Evolutionary conservation across 2,888 invertebrate genomes (phyloP), one percentile per base, ranked within the genome.

Genomic region (Psylliodes chrysocephalus): DNA sequence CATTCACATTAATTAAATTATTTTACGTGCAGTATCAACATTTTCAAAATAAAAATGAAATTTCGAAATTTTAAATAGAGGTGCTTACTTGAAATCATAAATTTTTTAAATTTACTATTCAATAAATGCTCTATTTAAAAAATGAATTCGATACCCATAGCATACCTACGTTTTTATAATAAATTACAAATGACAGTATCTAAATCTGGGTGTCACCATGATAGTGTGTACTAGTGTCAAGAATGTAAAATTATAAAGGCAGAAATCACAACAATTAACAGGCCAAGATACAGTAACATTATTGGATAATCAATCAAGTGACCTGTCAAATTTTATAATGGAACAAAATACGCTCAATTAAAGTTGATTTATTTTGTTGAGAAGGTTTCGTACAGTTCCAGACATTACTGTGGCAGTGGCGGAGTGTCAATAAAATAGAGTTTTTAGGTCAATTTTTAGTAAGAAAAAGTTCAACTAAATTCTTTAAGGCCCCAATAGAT

Each of bases 331-430:
- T 66, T 63, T 57, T 67, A 64, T 72, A 68, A 68, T 69, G 57
- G 64, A 66, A 70, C 68, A 67, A 71, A 68, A 65, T 69, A 60
- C 51, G 66, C 38, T 70, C 70, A 71, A 72, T 73, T 72, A 73
- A 71, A 73, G 69, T 73, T 72, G 72, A 74, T 74, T 70, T 70
- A 73, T 72, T 71, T 68, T 63, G 64, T 40, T 54, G 42, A 44
- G 51, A 42, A 10, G 35, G 42, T 60, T 60, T 63, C 60, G 66
- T 66, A 51, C 38, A 42, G 51, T 7, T 10, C 19, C 44, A 47
- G 59, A 62, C 55, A 33, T 42, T 18, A 42, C 5, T 42, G 8
- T 17, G 42, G 18, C 46, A 46, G 18, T 10, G 42, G 42, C 17
- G 18, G 15, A 42, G 3, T 42, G 2, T 14, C n/a, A n/a, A 33